phyloP scores from a whole-genome alignment of 2,888 invertebrate species.

The Lagria hirta region DNA sequence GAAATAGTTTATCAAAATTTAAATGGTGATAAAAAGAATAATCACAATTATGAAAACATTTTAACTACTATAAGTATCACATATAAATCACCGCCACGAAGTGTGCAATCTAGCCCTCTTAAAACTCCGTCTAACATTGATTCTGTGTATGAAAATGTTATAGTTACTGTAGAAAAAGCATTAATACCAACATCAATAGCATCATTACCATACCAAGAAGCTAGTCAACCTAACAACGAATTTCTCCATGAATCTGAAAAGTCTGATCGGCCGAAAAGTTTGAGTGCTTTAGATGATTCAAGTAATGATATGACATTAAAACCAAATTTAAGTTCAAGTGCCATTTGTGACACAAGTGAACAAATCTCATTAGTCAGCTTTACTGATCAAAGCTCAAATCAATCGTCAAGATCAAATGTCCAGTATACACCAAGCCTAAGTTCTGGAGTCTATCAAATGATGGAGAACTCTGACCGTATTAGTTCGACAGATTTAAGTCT shows the following conservation, averaged over 20 bases:
- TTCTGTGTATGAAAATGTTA: slow-evolving; percentile 62
- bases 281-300: slow-evolving; percentile 48
- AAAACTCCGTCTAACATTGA: slow-evolving; percentile 47
- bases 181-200: slow-evolving; percentile 60
- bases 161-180: slow-evolving; percentile 59
- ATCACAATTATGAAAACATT: slow-evolving; percentile 56
- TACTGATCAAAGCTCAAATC: slow-evolving; percentile 40
- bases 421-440: slow-evolving; percentile 44
- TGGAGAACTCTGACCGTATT: slow-evolving; percentile 41
- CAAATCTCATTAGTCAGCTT: slow-evolving; percentile 37
- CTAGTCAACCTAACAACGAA: slow-evolving; percentile 56
- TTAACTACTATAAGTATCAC: slow-evolving; percentile 74
- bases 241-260: slow-evolving; percentile 17
- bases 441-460: slow-evolving; percentile 41
- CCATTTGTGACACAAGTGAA: slow-evolving; percentile 44
- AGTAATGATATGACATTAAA: slow-evolving; percentile 37
- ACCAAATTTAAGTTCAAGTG: slow-evolving; percentile 42
- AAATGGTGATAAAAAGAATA: slow-evolving; percentile 25
- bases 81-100: slow-evolving; percentile 65
- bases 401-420: slow-evolving; percentile 42
- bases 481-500: slow-evolving; percentile 46
- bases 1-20: slow-evolving; percentile 43
- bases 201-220: slow-evolving; percentile 60
- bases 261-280: slow-evolving; percentile 47
- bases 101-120: slow-evolving; percentile 39